A percentile compares a stretch with the other conserved stretches of the same genome.
phyloP scores from a whole-genome alignment of 2,888 invertebrate genomes.

The Kuschelorhynchus macadamiae region DNA sequence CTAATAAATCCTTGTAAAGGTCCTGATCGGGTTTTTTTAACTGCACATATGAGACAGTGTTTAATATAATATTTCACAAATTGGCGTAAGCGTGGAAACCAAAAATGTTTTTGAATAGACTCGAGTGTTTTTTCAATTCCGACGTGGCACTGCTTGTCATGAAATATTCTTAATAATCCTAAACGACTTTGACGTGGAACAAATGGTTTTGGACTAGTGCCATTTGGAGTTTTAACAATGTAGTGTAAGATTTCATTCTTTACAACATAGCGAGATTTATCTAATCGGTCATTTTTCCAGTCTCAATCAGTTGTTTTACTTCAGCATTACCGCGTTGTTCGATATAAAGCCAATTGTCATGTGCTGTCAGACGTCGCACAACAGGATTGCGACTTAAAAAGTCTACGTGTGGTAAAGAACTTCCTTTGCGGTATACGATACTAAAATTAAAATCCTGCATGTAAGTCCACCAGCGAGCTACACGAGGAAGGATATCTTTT shows the following conservation, averaged over 20 bases:
- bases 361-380: constrained; percentile 2
- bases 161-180: constrained; percentile 52
- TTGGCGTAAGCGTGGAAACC: constrained; percentile 39
- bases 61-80: constrained; percentile 48
- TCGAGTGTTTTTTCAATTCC: constrained; percentile 50
- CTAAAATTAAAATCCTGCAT: constrained; percentile 54
- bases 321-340: constrained; percentile 36
- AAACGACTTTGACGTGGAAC: constrained; percentile 50
- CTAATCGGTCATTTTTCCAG: constrained; percentile 31
- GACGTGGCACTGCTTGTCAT: constrained; percentile 53
- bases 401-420: constrained; percentile 38
- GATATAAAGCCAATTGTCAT: constrained; percentile 40
- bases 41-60: constrained; percentile 47
- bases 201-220: constrained; percentile 31
- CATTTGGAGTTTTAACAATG: constrained; percentile 12
- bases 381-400: constrained; percentile 46
- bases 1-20: constrained; percentile 42
- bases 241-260: constrained; percentile 42
- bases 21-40: constrained; percentile 37
- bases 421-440: constrained; percentile 19
- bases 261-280: constrained; percentile 36
- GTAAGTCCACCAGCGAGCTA: constrained; percentile 30
- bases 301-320: constrained; percentile 39
- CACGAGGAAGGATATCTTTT: constrained; percentile 48
- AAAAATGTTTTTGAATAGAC: constrained; percentile 46